Percentiles rank a stretch among this genome's conserved stretches.
Evolutionary conservation across 2,888 invertebrate genomes (phyloP).

Genomic region (Lithophane semibrunnea): DNA sequence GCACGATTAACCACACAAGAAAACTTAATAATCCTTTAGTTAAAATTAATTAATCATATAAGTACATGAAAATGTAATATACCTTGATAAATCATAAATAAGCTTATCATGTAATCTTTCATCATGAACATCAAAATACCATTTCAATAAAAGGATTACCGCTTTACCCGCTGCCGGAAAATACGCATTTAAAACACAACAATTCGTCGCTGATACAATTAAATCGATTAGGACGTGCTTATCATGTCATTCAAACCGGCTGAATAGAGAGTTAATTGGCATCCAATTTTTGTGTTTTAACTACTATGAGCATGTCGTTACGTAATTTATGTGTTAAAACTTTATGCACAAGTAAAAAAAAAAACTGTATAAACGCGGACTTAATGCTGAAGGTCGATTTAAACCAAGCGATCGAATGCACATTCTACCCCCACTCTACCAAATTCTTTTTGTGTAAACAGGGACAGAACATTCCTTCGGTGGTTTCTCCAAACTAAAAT

Average conservation of each 20-base stretch:
- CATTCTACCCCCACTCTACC: no score
- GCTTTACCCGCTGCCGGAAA: not conserved
- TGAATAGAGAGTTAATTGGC: not conserved
- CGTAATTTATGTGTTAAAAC: no score
- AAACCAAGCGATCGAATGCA: no score
- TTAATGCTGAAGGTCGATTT: no score
- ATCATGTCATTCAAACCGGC: slow-evolving; percentile 1
- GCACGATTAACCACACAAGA: not conserved
- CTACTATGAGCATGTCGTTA: no score
- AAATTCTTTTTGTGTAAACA: no score
- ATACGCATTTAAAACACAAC: not conserved
- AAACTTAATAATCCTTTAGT: not conserved
- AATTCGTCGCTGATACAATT: not conserved
- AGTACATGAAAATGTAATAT: not conserved
- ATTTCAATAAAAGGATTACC: slow-evolving; percentile 8
- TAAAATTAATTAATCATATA: not conserved
- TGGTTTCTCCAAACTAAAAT: no score
- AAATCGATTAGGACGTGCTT: slow-evolving; percentile 6
- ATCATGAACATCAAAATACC: slow-evolving; percentile 16
- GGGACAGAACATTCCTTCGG: no score
- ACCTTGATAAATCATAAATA: not conserved
- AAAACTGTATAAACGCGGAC: no score
- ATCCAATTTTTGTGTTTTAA: no score
- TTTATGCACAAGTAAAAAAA: no score
- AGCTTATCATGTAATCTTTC: not conserved